Conservation (phyloP, 2,888 invertebrate genomes). For the Zygogramma bicolorata region DNA sequence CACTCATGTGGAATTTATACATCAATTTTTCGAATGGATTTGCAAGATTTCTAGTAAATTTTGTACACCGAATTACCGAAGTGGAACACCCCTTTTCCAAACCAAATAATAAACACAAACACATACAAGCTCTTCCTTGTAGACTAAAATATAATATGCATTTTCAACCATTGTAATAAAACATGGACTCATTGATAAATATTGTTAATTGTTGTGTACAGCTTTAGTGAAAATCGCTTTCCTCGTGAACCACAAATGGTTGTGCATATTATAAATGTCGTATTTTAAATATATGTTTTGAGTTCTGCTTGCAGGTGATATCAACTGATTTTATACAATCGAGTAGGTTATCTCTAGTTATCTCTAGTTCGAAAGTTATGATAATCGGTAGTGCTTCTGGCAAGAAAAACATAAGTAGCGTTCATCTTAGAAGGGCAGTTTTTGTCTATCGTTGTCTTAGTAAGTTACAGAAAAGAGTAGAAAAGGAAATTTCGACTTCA, state of each 20-base stretch:
- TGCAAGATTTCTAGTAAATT: too few species aligned
- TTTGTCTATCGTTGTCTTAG: background rate
- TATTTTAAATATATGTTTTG: slow-evolving; percentile 50
- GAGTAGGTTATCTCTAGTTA: slow-evolving; percentile 16
- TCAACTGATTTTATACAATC: slow-evolving; percentile 33
- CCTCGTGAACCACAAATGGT: slow-evolving; percentile 61
- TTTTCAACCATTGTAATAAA: slow-evolving; percentile 62
- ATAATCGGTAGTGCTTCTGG: background rate
- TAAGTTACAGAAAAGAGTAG: background rate
- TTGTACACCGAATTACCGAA: too few species aligned
- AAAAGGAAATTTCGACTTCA: background rate
- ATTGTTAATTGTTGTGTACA: slow-evolving; percentile 65
- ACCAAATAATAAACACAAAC: too few species aligned
- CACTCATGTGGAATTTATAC: too few species aligned
- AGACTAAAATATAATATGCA: slow-evolving; percentile 63
- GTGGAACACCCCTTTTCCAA: too few species aligned
- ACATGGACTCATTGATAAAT: slow-evolving; percentile 54
- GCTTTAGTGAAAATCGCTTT: slow-evolving; percentile 62
- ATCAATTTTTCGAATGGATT: too few species aligned
- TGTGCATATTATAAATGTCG: slow-evolving; percentile 65
- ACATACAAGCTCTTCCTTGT: slow-evolving; percentile 29
- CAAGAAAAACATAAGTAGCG: background rate
- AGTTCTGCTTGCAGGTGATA: slow-evolving; percentile 18
- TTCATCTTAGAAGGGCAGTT: background rate
- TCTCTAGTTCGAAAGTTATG: background rate